Conservation (phyloP, 2,888 invertebrate species). For the Eledone cirrhosa region DNA sequence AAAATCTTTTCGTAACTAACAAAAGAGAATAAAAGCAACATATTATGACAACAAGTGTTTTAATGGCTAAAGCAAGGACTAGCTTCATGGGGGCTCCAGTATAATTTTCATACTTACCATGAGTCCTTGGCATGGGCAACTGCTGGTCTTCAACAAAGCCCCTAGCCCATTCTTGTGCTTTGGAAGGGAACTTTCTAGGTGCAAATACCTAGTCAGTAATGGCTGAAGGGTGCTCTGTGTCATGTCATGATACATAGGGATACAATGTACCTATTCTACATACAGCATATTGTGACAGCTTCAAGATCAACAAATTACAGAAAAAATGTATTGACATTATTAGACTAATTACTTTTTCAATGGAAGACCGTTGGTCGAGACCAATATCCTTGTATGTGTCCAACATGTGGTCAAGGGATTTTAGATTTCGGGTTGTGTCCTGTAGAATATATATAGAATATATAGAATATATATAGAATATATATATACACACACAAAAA, state of each 20-base stretch:
- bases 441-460: constrained; percentile 37
- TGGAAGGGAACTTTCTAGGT: no score
- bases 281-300: neutral
- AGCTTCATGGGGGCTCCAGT: no score
- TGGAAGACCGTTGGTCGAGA: constrained; percentile 50
- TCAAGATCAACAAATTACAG: no score
- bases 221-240: neutral
- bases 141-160: no score
- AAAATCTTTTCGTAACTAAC: constrained; percentile 56
- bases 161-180: no score
- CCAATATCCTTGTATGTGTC: constrained; percentile 56
- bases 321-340: no score
- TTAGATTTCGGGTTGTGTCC: constrained; percentile 60
- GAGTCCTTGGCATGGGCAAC: no score
- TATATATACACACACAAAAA: neutral
- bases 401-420: constrained; percentile 59
- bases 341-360: constrained; percentile 49
- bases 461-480: neutral
- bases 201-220: neutral
- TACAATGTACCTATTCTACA: no score
- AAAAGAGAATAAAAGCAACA: constrained; percentile 30
- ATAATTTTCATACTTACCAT: no score
- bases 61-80: no score
- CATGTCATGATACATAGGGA: neutral
- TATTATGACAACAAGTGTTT: no score